A percentile compares a stretch with the other conserved stretches of the same genome.
phyloP scores from a whole-genome alignment of 1,140 invertebrate genomes.

The Probaryconus sp. region DNA sequence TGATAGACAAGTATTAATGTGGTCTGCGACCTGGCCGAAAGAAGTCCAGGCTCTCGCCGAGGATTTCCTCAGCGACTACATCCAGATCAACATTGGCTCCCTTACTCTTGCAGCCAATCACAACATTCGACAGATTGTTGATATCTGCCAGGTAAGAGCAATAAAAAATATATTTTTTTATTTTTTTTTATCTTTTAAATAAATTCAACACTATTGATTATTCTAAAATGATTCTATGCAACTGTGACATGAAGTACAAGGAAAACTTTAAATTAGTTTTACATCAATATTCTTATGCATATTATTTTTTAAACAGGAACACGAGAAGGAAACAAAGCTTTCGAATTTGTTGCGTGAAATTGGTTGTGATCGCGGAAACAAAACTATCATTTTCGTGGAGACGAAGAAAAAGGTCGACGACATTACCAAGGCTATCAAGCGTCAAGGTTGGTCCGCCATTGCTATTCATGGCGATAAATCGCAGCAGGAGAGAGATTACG shows the following conservation, averaged over 20 bases:
- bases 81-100: conserved; percentile 96
- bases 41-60: conserved; percentile 96
- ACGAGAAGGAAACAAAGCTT: conserved; percentile 91
- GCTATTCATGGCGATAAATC: conserved; percentile 99
- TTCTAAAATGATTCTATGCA: too few relatives aligned
- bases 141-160: conserved; percentile 97
- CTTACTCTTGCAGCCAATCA: conserved; percentile 96
- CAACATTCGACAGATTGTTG: conserved; percentile 97
- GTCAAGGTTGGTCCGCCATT: conserved; percentile 90
- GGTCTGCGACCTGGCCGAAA: conserved; percentile 99
- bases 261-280: too few relatives aligned
- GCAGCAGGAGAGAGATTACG: conserved; percentile 97
- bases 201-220: too few relatives aligned
- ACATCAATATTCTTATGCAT: too few relatives aligned
- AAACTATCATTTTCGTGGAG: conserved; percentile 98
- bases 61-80: conserved; percentile 95
- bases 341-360: conserved; percentile 91
- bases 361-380: conserved; percentile 90
- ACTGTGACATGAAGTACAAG: too few relatives aligned
- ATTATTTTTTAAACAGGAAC: too few relatives aligned
- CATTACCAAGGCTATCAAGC: conserved; percentile 92
- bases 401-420: conserved; percentile 99
- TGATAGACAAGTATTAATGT: conserved; percentile 98
- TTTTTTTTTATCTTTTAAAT: too few relatives aligned
- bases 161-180: too few relatives aligned